Evolutionary conservation across 2,113 vertebrate genomes (phyloP), one percentile per base, ranked within the genome.

Genomic region (Typhlomys cinereus): DNA sequence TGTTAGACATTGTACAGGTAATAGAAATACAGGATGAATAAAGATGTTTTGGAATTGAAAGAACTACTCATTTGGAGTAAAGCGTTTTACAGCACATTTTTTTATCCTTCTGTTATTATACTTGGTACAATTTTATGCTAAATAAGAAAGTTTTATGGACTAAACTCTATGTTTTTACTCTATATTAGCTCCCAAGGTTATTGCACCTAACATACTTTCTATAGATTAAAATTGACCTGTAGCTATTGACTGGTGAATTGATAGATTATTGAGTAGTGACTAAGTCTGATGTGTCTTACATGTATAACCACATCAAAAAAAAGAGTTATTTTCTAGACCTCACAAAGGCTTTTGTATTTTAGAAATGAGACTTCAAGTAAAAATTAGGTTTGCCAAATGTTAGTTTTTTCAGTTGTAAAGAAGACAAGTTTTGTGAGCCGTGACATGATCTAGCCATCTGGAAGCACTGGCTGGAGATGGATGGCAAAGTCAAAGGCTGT

Each of bases 241-340:
- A 91, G 46, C 44, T 82, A 34, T n/a, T 85, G 79, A 61, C 52
- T n/a, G 64, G 7, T 92, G n/a, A 66, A 80, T 85, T 74, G 79
- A 62, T 39, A 54, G 20, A 39, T 90, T 88, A 2, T 73, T 71
- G 39, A 67, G 13, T 82, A 59, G 34, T 87, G 17, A 15, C 59
- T 61, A 80, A 34, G 48, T 67, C 50, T 74, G 66, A 54, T 85
- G 9, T 69, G 62, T 87, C 66, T 90, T 87, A n/a, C 1, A 2
- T 46, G 18, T 75, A 48, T 21, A 50, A 61, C 11, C 82, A 7
- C 59, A 39, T 79, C 7, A 20, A 84, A 86, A 93, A n/a, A 31
- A 69, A n/a, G 70, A 85, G 18, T 34, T 23, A 74, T 69, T 81
- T 66, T 31, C 54, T 88, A 1, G 71, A 44, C 18, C 48, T 82